phyloP scores from a whole-genome alignment of 2,113 vertebrate genomes.

The Holacanthus passer region DNA sequence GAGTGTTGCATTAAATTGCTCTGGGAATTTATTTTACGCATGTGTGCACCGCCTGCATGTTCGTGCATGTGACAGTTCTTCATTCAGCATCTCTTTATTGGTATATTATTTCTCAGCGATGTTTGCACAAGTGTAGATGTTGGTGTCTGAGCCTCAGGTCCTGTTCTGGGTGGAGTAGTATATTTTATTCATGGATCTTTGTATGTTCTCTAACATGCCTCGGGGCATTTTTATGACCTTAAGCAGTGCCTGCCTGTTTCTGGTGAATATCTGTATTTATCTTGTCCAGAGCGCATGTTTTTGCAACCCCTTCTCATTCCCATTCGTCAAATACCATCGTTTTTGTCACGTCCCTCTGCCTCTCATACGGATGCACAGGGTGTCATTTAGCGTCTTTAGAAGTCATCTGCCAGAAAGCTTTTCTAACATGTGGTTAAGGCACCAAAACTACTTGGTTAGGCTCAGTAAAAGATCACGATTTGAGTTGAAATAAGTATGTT shows the following conservation, averaged over 20 bases:
- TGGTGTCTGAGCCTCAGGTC: slow-evolving; percentile 24
- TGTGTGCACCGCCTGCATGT: not conserved
- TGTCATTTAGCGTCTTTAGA: too few relatives aligned
- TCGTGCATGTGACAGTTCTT: not conserved
- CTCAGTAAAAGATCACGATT: too few relatives aligned
- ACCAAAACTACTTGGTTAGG: too few relatives aligned
- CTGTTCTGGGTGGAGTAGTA: slow-evolving; percentile 26
- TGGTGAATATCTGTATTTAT: slow-evolving; percentile 40
- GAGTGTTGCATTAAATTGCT: slow-evolving; percentile 59
- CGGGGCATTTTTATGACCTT: slow-evolving; percentile 42
- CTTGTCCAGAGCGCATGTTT: not conserved
- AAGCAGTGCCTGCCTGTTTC: slow-evolving; percentile 36
- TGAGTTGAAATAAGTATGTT: too few relatives aligned
- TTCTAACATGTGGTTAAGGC: too few relatives aligned
- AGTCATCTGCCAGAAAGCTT: too few relatives aligned
- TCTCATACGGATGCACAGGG: too few relatives aligned
- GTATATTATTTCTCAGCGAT: slow-evolving; percentile 27
- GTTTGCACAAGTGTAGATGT: slow-evolving; percentile 56
- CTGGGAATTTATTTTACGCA: slow-evolving; percentile 43
- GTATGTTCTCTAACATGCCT: slow-evolving; percentile 56
- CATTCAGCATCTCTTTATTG: slow-evolving; percentile 25
- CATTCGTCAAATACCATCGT: too few relatives aligned
- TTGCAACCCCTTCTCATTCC: too few relatives aligned
- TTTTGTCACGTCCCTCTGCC: too few relatives aligned
- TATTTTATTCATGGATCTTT: slow-evolving; percentile 67